These are phyloP conservation scores for Planococcus citri DNA, from an alignment of 1,140 invertebrate genomes.

Conservation along the genomic window DNA sequence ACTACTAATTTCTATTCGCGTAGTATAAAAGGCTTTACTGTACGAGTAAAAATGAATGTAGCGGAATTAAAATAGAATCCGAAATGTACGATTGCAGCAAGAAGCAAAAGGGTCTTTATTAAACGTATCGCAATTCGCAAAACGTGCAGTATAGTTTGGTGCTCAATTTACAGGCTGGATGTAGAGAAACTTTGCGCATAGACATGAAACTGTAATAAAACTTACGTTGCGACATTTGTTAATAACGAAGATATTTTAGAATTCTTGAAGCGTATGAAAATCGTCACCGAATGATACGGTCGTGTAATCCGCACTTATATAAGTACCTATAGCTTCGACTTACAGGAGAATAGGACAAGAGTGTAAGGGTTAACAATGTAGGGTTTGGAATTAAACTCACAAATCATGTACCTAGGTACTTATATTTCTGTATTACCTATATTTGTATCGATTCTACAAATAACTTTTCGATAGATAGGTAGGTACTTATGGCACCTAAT, in stretches of 20 bases:
- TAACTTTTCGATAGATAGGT: too few relatives aligned
- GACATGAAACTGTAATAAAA: slow-evolving; percentile 3
- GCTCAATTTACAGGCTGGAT: not conserved
- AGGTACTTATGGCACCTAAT: too few relatives aligned
- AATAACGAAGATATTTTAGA: slow-evolving; percentile 1
- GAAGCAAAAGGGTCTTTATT: not conserved
- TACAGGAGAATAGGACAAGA: not conserved
- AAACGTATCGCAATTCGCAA: not conserved
- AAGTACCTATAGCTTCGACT: not conserved
- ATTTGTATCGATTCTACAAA: not conserved
- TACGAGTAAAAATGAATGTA: not conserved
- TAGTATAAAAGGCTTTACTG: not conserved
- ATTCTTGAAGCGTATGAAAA: not conserved
- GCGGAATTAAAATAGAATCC: not conserved
- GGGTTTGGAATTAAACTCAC: not conserved
- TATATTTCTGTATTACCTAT: too few relatives aligned
- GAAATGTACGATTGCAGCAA: not conserved
- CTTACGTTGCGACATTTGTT: not conserved
- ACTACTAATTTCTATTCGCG: not conserved
- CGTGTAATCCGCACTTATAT: not conserved
- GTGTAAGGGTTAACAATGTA: not conserved
- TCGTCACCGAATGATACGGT: not conserved
- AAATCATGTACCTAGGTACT: not conserved
- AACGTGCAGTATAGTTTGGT: not conserved
- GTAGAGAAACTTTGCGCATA: not conserved